Conservation (phyloP, 1,140 invertebrate species). For the Megathymus violae region DNA sequence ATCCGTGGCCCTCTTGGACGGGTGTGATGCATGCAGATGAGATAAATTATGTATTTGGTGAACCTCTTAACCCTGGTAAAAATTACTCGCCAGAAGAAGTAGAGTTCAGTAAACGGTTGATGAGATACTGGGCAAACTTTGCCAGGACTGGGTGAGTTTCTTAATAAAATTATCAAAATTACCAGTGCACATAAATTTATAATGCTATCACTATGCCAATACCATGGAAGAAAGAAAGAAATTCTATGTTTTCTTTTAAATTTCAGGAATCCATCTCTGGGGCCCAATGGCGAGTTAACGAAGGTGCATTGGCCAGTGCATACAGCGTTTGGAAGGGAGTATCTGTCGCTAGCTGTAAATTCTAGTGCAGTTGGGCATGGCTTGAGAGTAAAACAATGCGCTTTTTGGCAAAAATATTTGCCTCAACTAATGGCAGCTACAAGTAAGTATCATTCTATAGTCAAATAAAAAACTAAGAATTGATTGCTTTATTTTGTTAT, state of each 20-base stretch:
- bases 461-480: no score
- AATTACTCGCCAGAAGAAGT: constrained; percentile 92
- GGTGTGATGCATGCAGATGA: constrained; percentile 98
- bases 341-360: constrained; percentile 92
- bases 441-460: constrained; percentile 80
- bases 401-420: constrained; percentile 98
- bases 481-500: no score
- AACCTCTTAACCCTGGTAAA: constrained; percentile 92
- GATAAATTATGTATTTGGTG: constrained; percentile 97
- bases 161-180: no score
- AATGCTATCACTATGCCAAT: no score
- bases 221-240: no score
- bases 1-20: constrained; percentile 97
- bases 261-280: constrained; percentile 87
- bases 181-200: no score
- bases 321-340: constrained; percentile 92
- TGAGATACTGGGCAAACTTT: constrained; percentile 98
- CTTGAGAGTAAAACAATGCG: constrained; percentile 94
- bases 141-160: constrained; percentile 92
- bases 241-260: constrained; percentile 13
- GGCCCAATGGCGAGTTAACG: constrained; percentile 87
- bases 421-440: constrained; percentile 93
- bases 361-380: constrained; percentile 92
- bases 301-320: constrained; percentile 92
- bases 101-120: constrained; percentile 92